Conservation (phyloP, 2,888 invertebrate genomes). For the Pyrocoelia pectoralis region DNA sequence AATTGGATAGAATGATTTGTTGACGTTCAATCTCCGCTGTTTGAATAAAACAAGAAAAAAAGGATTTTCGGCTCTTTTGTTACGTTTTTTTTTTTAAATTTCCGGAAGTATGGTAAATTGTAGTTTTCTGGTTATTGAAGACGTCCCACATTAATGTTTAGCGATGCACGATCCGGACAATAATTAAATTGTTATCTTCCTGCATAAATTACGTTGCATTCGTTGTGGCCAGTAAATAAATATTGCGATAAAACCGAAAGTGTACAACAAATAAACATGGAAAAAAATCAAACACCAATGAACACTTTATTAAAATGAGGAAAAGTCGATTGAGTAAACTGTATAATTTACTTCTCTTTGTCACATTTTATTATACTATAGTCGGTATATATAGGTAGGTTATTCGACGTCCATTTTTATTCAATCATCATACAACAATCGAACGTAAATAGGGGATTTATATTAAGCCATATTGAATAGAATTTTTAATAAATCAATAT, state of each 20-base stretch:
- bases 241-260: not conserved
- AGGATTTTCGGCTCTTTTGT: no score
- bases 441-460: slow-evolving; percentile 22
- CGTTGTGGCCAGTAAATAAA: not conserved
- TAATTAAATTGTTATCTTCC: not conserved
- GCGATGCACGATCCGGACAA: not conserved
- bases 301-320: not conserved
- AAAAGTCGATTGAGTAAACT: not conserved
- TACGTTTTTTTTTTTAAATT: not conserved
- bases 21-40: not conserved
- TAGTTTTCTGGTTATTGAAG: slow-evolving; percentile 10
- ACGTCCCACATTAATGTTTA: slow-evolving; percentile 4
- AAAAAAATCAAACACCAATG: not conserved
- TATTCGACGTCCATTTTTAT: slow-evolving; percentile 20
- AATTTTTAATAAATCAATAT: slow-evolving; percentile 33
- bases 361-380: not conserved
- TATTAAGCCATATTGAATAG: slow-evolving; percentile 19
- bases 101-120: not conserved
- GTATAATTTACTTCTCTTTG: slow-evolving; percentile 9
- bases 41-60: not conserved
- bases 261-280: not conserved
- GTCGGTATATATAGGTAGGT: not conserved
- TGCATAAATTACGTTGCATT: not conserved
- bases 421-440: slow-evolving; percentile 22
- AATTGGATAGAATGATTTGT: no score